These are phyloP conservation scores for Chiloscyllium plagiosum DNA, from an alignment of 2,113 vertebrate genomes.

Conservation along the genomic window DNA sequence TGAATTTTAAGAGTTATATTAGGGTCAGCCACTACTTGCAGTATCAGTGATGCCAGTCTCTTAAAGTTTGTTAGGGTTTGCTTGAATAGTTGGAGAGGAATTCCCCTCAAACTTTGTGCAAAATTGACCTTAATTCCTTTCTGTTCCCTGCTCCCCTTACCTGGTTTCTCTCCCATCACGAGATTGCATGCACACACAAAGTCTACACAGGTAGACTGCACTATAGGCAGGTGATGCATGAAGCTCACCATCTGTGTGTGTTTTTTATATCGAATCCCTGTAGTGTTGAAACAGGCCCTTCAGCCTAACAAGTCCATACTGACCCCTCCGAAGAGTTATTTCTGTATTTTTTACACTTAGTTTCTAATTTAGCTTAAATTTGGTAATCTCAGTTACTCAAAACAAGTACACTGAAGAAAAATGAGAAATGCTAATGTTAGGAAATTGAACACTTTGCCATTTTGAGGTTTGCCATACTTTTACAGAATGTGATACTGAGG, in stretches of 20 bases:
- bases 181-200: no score
- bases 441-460: background rate
- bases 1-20: background rate
- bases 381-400: background rate
- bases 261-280: no score
- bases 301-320: no score
- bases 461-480: background rate
- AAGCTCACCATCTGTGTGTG: no score
- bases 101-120: background rate
- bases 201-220: no score
- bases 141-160: no score
- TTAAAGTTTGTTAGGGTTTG: background rate
- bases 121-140: background rate
- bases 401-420: background rate
- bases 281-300: no score
- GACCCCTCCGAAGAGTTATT: no score
- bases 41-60: background rate
- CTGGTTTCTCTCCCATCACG: no score
- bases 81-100: background rate
- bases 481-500: background rate
- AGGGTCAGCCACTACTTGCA: background rate
- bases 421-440: background rate
- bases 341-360: background rate
- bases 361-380: background rate
- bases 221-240: no score